Evolutionary conservation across 2,113 vertebrate genomes (phyloP), one percentile per base, ranked within the genome.

Genomic region (Antennarius striatus): DNA sequence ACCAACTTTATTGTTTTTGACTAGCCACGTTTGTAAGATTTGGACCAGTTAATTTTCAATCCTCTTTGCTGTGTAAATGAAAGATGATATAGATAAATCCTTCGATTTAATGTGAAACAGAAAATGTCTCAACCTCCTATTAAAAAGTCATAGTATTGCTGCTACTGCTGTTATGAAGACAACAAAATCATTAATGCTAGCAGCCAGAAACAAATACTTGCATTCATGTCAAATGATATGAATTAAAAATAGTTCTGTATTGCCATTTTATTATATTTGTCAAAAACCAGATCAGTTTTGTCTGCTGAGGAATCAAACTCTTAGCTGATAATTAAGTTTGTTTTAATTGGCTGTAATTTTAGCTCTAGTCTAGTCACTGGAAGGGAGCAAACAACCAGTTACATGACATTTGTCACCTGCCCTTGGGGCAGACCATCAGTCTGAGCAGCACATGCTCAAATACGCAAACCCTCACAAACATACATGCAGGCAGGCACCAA

Each of bases 301-400:
- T 77, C 68, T 70, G 72, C 65, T 50, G 54, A 56, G 53, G 40
- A 65, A 73, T 51, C 51, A 47, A 47, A 55, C 52, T 50, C 32
- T 63, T 47, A 60, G 63, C 74, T 56, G 32, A 57, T 70, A 15
- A 22, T 51, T 10, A n/a, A n/a, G 0, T 5, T 56, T 59, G 12
- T 77, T 68, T 74, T 83, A 84, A 89, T 84, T 78, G 68, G 54
- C 68, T 84, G 54, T 79, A 86, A 85, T 81, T 80, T 72, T 67
- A 58, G 75, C 82, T 70, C 56, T 32, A 56, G 61, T 79, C 77
- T 40, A 58, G 58, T 85, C 53, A 71, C 77, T 80, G 59, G 77
- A 75, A 68, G 67, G 60, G 3, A 81, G 86, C 88, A 75, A 81
- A 81, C 48, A 58, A 77, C 57, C 72, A 68, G 84, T 90, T 87